Evolutionary conservation across 2,888 invertebrate genomes (phyloP).

Genomic region (Sarcophaga rosellei): DNA sequence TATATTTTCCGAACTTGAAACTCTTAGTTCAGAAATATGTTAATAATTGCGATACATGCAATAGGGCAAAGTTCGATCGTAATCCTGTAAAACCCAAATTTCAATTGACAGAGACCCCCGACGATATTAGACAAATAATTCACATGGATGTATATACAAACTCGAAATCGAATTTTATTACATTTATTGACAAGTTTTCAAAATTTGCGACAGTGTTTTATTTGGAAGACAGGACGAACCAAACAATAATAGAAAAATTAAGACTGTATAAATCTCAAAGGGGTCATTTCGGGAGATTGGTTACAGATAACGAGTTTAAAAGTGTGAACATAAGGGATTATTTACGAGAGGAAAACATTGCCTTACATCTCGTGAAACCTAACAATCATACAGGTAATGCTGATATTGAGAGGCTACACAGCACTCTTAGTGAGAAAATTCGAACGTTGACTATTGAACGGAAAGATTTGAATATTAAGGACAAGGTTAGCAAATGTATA

Average conservation of each 20-base stretch:
- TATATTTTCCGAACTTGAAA: too few species aligned
- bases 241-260: conserved; percentile 33
- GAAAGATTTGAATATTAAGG: background rate
- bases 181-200: background rate
- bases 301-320: conserved; percentile 29
- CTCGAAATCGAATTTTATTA: background rate
- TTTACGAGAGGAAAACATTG: conserved; percentile 15
- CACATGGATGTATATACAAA: background rate
- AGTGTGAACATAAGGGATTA: conserved; percentile 22
- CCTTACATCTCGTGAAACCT: background rate
- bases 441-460: background rate
- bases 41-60: too few species aligned
- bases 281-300: background rate
- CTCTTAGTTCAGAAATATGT: too few species aligned
- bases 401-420: conserved; percentile 16
- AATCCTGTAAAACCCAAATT: conserved; percentile 20
- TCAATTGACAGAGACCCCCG: conserved; percentile 29
- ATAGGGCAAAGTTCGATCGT: background rate
- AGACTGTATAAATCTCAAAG: conserved; percentile 12
- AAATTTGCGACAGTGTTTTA: background rate
- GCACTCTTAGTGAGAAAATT: conserved; percentile 17
- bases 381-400: conserved; percentile 19
- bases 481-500: background rate
- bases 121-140: conserved; percentile 12
- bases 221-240: conserved; percentile 22